A percentile compares a stretch with the other conserved stretches of the same genome.
Conservation (phyloP, 2,113 vertebrate species). For the Nothobranchius furzeri region DNA sequence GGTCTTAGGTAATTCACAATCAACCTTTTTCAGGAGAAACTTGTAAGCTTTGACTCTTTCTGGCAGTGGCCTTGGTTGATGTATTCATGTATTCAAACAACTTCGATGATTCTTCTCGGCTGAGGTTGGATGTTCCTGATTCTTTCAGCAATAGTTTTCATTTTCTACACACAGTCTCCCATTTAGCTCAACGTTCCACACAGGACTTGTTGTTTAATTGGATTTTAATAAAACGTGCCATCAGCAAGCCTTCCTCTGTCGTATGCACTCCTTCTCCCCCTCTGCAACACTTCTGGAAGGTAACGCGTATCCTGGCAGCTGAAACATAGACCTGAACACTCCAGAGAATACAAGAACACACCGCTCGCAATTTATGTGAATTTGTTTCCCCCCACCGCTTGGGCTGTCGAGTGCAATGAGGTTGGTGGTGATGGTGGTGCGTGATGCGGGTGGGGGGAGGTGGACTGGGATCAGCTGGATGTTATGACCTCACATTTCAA, state of each 20-base stretch:
- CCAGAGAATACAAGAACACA: constrained; percentile 37
- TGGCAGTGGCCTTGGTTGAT: no score
- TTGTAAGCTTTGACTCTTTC: no score
- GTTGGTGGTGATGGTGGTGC: background rate
- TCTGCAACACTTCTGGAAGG: constrained; percentile 51
- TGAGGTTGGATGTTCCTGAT: background rate
- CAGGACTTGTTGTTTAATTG: constrained; percentile 67
- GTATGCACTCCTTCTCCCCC: constrained; percentile 9
- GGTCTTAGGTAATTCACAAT: no score
- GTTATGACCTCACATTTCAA: constrained; percentile 11
- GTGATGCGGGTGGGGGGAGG: no score
- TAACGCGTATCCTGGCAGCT: constrained; percentile 55
- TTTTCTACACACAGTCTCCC: constrained; percentile 37
- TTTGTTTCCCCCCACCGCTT: constrained; percentile 3
- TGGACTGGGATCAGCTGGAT: background rate
- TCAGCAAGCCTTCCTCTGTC: constrained; percentile 46
- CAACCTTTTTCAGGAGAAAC: no score
- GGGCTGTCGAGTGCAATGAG: constrained; percentile 17
- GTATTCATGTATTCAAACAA: no score
- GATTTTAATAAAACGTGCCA: constrained; percentile 59
- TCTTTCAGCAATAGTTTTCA: constrained; percentile 51
- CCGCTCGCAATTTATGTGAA: constrained; percentile 23
- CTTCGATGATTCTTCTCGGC: background rate
- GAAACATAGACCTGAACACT: constrained; percentile 41
- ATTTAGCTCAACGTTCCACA: constrained; percentile 53